Base-by-base conservation (phyloP, 2,888 invertebrate genomes). In the Glaucopsyche alexis region DNA sequence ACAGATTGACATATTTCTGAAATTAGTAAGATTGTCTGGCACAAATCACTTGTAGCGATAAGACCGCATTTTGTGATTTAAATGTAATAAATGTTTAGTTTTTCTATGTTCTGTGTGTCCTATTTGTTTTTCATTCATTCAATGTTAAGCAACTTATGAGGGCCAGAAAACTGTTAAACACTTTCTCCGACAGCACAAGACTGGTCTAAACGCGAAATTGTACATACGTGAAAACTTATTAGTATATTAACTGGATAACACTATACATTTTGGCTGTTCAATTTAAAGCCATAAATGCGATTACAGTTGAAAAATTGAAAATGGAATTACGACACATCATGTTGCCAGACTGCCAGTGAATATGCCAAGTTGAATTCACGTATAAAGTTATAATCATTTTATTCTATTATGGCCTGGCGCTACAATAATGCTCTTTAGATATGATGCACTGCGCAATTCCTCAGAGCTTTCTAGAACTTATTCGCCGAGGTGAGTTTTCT, bases 281-380 rank as follows among this genome's bases (percentile, higher is more conserved):
- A 9, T 29, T 29, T 29, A 38, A 7, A 42, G 42, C 3, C 42
- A 42, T 8, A 42, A 29, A 60, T 38, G 60, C 29, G 29, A 38
- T 60, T 38, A 60, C 13, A 38, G 60, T 60, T 29, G 60, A 60
- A 60, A 60, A 76, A 82, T 82, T 82, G 81, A 82, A 80, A 82
- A 82, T 82, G 79, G 19, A 67, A 67, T 45, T 45, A 67, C n/a
- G 67, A 67, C 67, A 47, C 67, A 67, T 67, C 67, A 67, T 16
- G 16, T 45, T 19, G 16, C 13, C 60, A 60, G 60, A 60, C 45
- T 47, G 19, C 67, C 45, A 47, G 16, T 16, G 47, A 19, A 67
- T 60, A 60, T 16, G 49, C 65, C 40, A 38, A 65, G 65, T 47
- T 65, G 65, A 65, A 50, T 72, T 72, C 65, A 72, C 38, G 72